Base-by-base conservation (phyloP, 2,888 invertebrate genomes). In the Eulithis testata region DNA sequence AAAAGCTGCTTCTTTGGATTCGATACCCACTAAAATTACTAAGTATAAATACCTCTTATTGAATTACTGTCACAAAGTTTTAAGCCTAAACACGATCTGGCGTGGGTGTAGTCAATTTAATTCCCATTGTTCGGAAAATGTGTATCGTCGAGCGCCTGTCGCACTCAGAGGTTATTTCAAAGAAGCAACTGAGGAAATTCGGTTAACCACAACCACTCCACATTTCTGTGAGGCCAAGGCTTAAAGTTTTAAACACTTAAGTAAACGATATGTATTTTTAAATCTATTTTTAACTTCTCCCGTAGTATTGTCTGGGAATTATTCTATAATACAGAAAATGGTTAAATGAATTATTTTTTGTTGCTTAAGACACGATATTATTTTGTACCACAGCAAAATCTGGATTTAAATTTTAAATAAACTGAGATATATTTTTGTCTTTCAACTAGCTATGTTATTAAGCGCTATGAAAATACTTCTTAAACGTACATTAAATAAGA, bases 1-100 rank as follows among this genome's bases (percentile, higher is more conserved):
- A 91, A 90, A 89, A 90, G 85, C 87, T 87, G 90, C 81, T 81
- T 91, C 91, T 91, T 91, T 91, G 91, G 91, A 85, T 85, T 81
- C 76, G 63, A 77, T 72, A 77, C 79, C 78, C 66, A 76, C 75
- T 75, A 73, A 75, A 68, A 63, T 69, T 31, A 66, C 87, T 85
- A 85, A 67, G 37, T 59, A 21, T 21, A 21, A 21, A 2, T 21
- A 21, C 21, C 31, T 78, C 75, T 87, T 88, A 89, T 89, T 90
- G 91, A 88, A 76, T 85, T 84, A 86, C 82, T 86, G 92, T 89
- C 90, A 89, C 89, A 79, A 84, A 77, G 76, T 80, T 80, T 81
- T 80, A 80, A 78, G 82, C 57, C 60, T 52, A 61, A 11, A 60
- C 67, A 61, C 57, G 61, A 64, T 21, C 14, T 49, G 21, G 8